These are phyloP conservation scores for Diarsia brunnea DNA, from an alignment of 2,888 invertebrate genomes.

Conservation along the genomic window DNA sequence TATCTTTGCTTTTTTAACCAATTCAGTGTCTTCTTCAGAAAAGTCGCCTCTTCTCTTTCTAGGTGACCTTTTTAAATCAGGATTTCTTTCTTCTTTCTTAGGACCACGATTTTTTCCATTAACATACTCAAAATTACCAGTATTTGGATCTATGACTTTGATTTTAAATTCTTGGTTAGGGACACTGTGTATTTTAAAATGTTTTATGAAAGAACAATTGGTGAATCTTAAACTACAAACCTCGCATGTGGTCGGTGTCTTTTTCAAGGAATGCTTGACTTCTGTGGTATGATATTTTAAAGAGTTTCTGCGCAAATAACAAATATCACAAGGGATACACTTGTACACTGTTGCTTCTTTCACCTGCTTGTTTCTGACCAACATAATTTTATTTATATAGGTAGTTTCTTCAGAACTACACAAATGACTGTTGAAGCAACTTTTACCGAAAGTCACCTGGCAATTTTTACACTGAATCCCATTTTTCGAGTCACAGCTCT, in stretches of 20 bases:
- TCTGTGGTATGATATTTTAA: constrained; percentile 19
- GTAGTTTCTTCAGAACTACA: not conserved
- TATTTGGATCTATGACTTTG: constrained; percentile 35
- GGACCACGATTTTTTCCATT: constrained; percentile 28
- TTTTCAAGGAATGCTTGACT: constrained; percentile 5
- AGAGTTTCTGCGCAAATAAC: constrained; percentile 26
- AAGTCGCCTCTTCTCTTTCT: constrained; percentile 22
- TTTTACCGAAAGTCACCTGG: constrained; percentile 9
- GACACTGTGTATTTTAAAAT: constrained; percentile 19
- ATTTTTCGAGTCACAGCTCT: not conserved
- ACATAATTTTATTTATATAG: constrained; percentile 11
- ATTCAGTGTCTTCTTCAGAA: not conserved
- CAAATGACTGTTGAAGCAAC: constrained; percentile 8
- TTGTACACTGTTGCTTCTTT: not conserved
- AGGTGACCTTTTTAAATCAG: not conserved
- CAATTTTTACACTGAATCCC: constrained; percentile 18
- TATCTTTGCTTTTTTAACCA: not conserved
- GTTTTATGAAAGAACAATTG: constrained; percentile 8
- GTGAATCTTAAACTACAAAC: constrained; percentile 50
- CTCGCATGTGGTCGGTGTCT: not conserved
- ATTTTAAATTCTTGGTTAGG: constrained; percentile 23
- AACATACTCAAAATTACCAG: not conserved
- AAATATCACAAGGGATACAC: constrained; percentile 40
- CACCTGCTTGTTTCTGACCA: not conserved
- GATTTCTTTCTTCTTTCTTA: not conserved